Evolutionary conservation across 2,797 vertebrate species (phyloP).

Genomic region (Rhinophrynus dorsalis): DNA sequence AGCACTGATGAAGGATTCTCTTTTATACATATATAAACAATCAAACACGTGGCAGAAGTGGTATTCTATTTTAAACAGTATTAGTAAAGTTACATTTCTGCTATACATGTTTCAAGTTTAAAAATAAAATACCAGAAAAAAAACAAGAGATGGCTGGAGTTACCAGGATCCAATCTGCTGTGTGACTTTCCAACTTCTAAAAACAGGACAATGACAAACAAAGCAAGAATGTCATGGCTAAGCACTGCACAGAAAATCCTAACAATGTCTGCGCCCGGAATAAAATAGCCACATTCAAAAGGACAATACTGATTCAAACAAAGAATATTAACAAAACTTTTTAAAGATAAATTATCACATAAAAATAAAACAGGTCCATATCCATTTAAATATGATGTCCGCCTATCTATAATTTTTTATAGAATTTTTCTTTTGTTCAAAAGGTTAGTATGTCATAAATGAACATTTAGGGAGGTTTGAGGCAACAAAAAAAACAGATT

Average conservation of each 20-base stretch:
- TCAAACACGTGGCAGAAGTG: too few relatives aligned
- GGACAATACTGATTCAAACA: background rate
- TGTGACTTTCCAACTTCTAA: conserved; percentile 11
- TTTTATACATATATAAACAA: too few relatives aligned
- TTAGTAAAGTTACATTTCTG: too few relatives aligned
- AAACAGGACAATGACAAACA: conserved; percentile 22
- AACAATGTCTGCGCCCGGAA: background rate
- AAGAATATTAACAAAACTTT: background rate
- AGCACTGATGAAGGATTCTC: too few relatives aligned
- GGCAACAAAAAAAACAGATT: too few relatives aligned
- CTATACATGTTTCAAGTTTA: too few relatives aligned
- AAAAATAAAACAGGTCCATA: too few relatives aligned
- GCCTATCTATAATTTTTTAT: too few relatives aligned
- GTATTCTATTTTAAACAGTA: too few relatives aligned
- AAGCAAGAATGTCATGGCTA: background rate
- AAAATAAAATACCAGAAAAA: background rate
- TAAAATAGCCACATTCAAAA: background rate
- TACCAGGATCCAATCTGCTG: background rate
- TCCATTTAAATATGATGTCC: too few relatives aligned
- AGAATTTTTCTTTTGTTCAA: too few relatives aligned
- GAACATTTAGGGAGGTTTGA: background rate
- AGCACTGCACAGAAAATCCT: fast-evolving
- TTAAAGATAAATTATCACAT: too few relatives aligned
- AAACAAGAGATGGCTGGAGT: background rate
- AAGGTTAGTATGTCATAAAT: background rate